A percentile compares a stretch with the other conserved stretches of the same genome.
Conservation (phyloP, 2,888 invertebrate species). For the Patella caerulea region DNA sequence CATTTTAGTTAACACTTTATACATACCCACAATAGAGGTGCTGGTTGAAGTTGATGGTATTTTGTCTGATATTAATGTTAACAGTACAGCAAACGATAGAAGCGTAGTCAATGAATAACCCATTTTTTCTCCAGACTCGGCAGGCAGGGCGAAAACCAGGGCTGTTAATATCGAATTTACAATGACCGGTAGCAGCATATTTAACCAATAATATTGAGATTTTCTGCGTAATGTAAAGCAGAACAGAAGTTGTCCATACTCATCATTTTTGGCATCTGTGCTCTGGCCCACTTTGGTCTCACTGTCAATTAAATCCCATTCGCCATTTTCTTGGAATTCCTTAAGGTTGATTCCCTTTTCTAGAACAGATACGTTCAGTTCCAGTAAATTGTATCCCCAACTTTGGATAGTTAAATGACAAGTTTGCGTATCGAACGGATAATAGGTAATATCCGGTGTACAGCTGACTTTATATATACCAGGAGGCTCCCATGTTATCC, state of each 20-base stretch:
- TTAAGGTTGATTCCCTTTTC: slow-evolving; percentile 11
- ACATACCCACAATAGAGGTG: slow-evolving; percentile 37
- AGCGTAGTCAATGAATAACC: slow-evolving; percentile 43
- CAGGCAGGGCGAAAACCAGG: slow-evolving; percentile 41
- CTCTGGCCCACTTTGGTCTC: not conserved
- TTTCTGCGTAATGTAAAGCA: slow-evolving; percentile 30
- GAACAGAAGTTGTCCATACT: not conserved
- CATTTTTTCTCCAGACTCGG: slow-evolving; percentile 43
- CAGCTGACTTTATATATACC: slow-evolving; percentile 35
- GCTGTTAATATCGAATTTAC: slow-evolving; percentile 37
- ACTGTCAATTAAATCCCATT: slow-evolving; percentile 21
- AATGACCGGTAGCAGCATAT: slow-evolving; percentile 39
- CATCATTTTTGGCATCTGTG: not conserved
- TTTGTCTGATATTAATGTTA: slow-evolving; percentile 39
- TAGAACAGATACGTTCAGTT: slow-evolving; percentile 23
- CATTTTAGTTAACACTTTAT: no score
- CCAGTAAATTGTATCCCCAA: slow-evolving; percentile 29
- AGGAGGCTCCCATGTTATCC: slow-evolving; percentile 37
- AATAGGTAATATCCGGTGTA: slow-evolving; percentile 39
- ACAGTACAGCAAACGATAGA: slow-evolving; percentile 42
- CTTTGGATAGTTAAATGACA: slow-evolving; percentile 29
- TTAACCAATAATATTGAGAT: slow-evolving; percentile 32
- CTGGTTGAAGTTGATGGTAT: slow-evolving; percentile 45
- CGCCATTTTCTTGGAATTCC: slow-evolving; percentile 22
- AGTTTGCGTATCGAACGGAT: slow-evolving; percentile 41